Evolutionary conservation across 2,113 vertebrate genomes (phyloP).

Genomic region (Bombycilla garrulus): DNA sequence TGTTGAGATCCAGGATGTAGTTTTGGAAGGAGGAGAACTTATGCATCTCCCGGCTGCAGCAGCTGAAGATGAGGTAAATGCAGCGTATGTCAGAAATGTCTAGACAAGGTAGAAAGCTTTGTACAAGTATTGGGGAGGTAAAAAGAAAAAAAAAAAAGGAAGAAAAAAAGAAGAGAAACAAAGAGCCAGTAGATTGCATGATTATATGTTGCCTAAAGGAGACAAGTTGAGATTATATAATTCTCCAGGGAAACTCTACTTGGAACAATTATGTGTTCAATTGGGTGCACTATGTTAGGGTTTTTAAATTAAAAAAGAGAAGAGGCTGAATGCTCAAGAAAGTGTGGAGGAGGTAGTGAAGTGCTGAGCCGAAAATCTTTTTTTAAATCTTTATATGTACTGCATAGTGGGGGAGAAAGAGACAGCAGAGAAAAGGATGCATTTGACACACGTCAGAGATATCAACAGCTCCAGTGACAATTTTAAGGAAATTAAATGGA

Average conservation of each 20-base stretch:
- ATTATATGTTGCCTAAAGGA: not conserved
- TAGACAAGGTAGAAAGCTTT: slow-evolving; percentile 39
- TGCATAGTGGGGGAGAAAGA: slow-evolving; percentile 1
- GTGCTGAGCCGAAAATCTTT: slow-evolving; percentile 18
- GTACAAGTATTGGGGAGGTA: not conserved
- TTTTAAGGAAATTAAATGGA: slow-evolving; percentile 63
- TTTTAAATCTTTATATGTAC: not conserved
- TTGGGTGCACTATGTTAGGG: not conserved
- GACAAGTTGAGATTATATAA: slow-evolving; percentile 33
- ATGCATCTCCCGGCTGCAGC: not conserved
- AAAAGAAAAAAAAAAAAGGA: not conserved
- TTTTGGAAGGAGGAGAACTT: not conserved
- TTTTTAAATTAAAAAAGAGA: not conserved
- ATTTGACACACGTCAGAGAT: slow-evolving; percentile 51
- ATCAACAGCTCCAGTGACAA: slow-evolving; percentile 44
- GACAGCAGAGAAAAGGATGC: slow-evolving; percentile 36
- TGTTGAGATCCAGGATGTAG: not conserved
- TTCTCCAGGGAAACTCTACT: slow-evolving; percentile 16
- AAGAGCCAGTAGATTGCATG: not conserved
- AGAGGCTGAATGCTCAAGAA: not conserved
- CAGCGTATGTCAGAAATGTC: not conserved
- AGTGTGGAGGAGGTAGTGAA: slow-evolving; percentile 36
- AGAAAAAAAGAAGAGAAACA: not conserved
- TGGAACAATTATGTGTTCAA: slow-evolving; percentile 22
- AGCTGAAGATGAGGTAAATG: not conserved